phyloP scores from a whole-genome alignment of 2,797 vertebrate species.

The Avahi laniger region DNA sequence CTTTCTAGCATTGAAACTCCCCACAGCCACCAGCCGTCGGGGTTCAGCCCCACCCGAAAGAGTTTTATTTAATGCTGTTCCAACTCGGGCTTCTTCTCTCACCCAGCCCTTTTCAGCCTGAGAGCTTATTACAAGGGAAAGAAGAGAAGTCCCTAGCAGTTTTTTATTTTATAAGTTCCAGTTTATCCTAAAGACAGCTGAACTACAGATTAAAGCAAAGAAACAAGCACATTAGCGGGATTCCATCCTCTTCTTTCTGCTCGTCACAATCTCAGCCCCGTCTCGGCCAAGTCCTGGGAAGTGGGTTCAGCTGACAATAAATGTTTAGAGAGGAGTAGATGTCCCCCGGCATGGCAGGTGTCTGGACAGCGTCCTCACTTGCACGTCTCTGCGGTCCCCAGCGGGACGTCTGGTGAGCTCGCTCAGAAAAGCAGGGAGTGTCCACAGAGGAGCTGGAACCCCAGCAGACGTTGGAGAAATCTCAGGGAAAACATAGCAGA shows the following conservation, averaged over 20 bases:
- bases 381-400: background rate
- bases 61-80: background rate
- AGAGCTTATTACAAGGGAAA: background rate
- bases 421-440: background rate
- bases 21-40: too few species aligned
- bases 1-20: too few species aligned
- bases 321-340: background rate
- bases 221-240: background rate
- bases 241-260: background rate
- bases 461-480: background rate
- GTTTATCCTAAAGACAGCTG: background rate
- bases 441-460: background rate
- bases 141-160: background rate
- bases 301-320: background rate
- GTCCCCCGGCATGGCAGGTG: background rate
- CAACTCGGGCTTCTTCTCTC: background rate
- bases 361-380: background rate
- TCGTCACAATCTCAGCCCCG: background rate
- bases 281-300: background rate
- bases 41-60: too few species aligned
- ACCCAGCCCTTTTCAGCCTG: background rate
- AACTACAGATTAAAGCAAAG: constrained; percentile 45
- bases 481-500: background rate
- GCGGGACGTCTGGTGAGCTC: background rate
- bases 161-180: constrained; percentile 35